Conservation (phyloP, 1,140 invertebrate species). For the Orchesella cincta region DNA sequence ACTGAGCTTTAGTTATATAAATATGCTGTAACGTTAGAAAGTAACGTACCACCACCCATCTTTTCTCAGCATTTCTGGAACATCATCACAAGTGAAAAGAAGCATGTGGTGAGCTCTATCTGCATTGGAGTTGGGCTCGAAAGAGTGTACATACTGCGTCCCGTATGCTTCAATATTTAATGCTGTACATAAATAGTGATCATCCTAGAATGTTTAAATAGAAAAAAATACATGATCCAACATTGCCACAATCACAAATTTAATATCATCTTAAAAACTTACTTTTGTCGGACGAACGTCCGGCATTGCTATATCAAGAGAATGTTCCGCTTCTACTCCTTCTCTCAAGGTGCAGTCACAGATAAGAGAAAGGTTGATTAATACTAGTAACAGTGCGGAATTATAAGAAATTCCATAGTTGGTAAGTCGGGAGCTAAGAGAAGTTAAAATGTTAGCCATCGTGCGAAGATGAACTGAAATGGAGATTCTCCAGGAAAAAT, state of each 20-base stretch:
- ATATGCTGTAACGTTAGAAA: conserved; percentile 26
- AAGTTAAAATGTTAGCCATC: too few species aligned
- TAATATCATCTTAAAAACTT: conserved; percentile 15
- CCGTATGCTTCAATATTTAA: conserved; percentile 52
- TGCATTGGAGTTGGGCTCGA: conserved; percentile 55
- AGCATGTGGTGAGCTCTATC: conserved; percentile 65
- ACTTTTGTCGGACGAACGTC: conserved; percentile 46
- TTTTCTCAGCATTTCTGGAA: conserved; percentile 48
- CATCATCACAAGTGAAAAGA: conserved; percentile 63
- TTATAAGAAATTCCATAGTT: too few species aligned
- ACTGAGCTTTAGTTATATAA: neutral
- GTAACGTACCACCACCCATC: conserved; percentile 52
- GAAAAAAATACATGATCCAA: conserved; percentile 1
- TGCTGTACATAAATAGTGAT: conserved; percentile 56
- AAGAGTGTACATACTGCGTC: conserved; percentile 55
- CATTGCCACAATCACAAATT: neutral
- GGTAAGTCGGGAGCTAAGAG: too few species aligned
- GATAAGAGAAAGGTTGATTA: neutral
- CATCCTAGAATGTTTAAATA: conserved; percentile 49
- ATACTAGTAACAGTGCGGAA: neutral
- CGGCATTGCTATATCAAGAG: conserved; percentile 46
- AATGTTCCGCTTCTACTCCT: neutral
- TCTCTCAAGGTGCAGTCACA: neutral
- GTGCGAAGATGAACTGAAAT: too few species aligned
- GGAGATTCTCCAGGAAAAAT: too few species aligned